Evolutionary conservation across 2,888 invertebrate genomes (phyloP), one percentile per base, ranked within the genome.

Genomic region (Opisthograptis luteolata): DNA sequence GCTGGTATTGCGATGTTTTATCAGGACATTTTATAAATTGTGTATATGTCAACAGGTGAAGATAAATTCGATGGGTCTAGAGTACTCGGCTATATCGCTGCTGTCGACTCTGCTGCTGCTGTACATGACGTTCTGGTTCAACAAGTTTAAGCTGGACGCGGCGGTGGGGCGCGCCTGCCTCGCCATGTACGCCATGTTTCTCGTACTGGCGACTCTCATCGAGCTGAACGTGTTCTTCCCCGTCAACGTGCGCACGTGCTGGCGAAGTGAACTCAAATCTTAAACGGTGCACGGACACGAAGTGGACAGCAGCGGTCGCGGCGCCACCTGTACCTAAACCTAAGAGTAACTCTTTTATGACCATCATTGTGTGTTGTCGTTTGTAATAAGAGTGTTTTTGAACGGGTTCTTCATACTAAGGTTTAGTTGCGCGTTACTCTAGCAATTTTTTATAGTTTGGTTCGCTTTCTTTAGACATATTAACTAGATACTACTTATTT

Each of bases 221-320:
- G 98, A 98, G 91, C 93, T 97, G 72, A 98, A 98, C 85, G 96
- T 97, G 60, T 97, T 98, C 94, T 97, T 97, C 92, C 94, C 94
- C 69, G 96, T 97, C 68, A 97, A 97, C 88, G 92, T 96, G 66
- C 97, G 96, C 64, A 96, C 96, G 55, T 97, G 97, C 87, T 93
- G 92, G 78, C 92, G 94, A 76, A 79, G 69, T 65, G 87, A 88
- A 75, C 77, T 87, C 52, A 83, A 80, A 57, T 76, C 78, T 66
- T 86, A 84, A 69, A 54, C 48, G 28, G 71, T 75, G 74, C 58
- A 63, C 61, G 68, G 67, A 73, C 73, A 66, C 50, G 53, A 64
- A 68, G 68, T 73, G 70, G 66, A 57, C 39, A 64, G 64, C 60
- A 55, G 64, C 62, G 56, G 62, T 61, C 62, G 64, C 64, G 62